Base-by-base conservation (phyloP, 2,888 invertebrate genomes). In the Onthophagus sagittarius region DNA sequence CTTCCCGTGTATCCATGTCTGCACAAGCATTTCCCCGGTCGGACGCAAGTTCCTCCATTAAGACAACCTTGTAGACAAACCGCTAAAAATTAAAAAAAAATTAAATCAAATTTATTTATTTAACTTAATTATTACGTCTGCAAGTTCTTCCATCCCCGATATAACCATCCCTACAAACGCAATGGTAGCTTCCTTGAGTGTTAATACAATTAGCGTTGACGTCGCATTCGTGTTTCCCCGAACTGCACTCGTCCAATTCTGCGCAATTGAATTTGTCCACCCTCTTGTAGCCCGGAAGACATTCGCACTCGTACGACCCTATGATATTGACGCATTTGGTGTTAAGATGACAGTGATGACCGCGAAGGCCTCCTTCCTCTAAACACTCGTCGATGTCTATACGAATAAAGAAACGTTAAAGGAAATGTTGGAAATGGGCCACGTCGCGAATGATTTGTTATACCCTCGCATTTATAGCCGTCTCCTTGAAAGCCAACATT, bases 401-500 rank as follows among this genome's bases (percentile, higher is more conserved):
- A 62, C 6, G 65, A 69, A 14, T 23, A 23, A 62, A 23, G 23
- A 9, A 64, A 3, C 9, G 14, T 64, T 14, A 64, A 64, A 13
- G 13, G 11, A 53, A 1, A 9, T 53, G 39, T 53, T 53, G 39
- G 11, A 53, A 53, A 9, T 53, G 23, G 23, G 23, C 23, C 23
- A 23, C 2, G 3, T 23, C 23, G 3, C 23, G 23, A 23, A 23
- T 23, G 23, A 23, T 23, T 23, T 23, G 31, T 67, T 74, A 82
- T 87, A 93, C 93, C 93, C 88, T 90, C 88, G 86, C 93, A 93
- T 79, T 89, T 88, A 82, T 90, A 88, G 81, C 96, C 96, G 85
- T 96, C 93, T 79, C 96, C 97, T 82, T 92, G 90, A 89, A 94
- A 97, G 85, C 97, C 97, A 85, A 90, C 89, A 86, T 94, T 92